Evolutionary conservation across 2,888 invertebrate species (phyloP), one percentile per base, ranked within the genome.

Genomic region (Capitulum mitella): DNA sequence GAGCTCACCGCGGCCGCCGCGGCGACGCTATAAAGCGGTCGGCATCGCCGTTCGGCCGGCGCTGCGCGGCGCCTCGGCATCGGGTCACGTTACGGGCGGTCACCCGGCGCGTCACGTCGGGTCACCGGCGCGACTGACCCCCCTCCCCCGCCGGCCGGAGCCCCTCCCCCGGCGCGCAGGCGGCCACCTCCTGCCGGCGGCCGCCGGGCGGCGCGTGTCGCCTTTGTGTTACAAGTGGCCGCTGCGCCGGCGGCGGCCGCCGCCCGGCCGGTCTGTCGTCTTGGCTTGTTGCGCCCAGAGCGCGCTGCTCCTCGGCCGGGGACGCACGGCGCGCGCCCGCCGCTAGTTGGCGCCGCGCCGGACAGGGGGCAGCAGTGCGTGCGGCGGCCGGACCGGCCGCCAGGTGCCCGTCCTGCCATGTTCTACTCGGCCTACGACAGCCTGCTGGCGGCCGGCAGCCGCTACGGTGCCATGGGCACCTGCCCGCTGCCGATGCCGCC

Each of bases 271-370:
- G 6, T 26, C 14, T 22, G 70, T 22, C 70, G 70, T 70, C 70
- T 70, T 70, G 70, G 70, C 70, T 70, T 70, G 70, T 70, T 70
- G 70, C 70, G 37, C 40, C 40, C 70, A 70, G 70, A 70, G 70
- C 70, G 37, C 26, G 26, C 22, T 34, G 26, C 70, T 40, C 29
- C 37, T 37, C 70, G 37, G 70, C 26, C 8, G 37, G 37, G 40
- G 70, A 40, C 70, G 34, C 34, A 70, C 70, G 70, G 37, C 64
- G 64, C 0, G 29, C 12, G 37, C 70, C 26, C 40, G 8, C 29
- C 37, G 70, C 58, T 14, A 34, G 5, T 64, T 64, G 22, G 0
- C 64, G 64, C 64, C 70, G 40, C 22, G 22, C 8, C 37, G 10
- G 70, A 37, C 70, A 70, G 70, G 40, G 70, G 70, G 70, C 70